Evolutionary conservation across 2,797 vertebrate genomes (phyloP).

Genomic region (Dryobates pubescens): DNA sequence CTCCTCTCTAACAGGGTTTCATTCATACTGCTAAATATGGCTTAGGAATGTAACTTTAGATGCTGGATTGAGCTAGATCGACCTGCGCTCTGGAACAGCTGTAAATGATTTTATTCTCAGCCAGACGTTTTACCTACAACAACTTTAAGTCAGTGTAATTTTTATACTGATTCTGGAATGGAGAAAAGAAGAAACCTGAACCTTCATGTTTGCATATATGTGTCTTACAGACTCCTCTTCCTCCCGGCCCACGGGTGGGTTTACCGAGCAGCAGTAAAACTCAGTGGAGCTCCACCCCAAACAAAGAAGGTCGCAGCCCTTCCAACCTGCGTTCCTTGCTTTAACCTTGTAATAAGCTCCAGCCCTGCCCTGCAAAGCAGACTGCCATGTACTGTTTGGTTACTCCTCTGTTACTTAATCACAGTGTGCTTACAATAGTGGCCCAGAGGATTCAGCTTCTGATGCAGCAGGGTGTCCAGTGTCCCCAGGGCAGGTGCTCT

Average conservation of each 20-base stretch:
- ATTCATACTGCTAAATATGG: slow-evolving; percentile 65
- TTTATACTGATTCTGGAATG: neutral
- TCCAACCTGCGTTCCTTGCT: fast-evolving
- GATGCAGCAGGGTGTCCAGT: fast-evolving
- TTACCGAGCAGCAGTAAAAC: neutral
- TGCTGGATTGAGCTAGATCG: slow-evolving; percentile 4
- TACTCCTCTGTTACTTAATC: neutral
- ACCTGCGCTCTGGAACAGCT: neutral
- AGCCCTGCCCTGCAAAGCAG: neutral
- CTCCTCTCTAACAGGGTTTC: slow-evolving; percentile 29
- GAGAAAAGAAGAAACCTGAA: neutral
- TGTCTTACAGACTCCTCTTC: neutral
- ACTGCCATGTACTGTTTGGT: neutral
- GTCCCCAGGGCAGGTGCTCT: neutral
- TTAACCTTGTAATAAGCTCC: neutral
- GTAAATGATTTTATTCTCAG: neutral
- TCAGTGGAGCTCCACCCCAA: neutral
- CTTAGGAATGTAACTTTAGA: slow-evolving; percentile 49
- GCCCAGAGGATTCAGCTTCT: neutral
- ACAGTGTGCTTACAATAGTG: neutral
- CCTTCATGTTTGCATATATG: neutral
- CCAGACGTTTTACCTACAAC: neutral
- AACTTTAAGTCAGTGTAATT: neutral
- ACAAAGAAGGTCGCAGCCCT: neutral
- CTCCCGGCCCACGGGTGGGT: neutral